phyloP scores from a whole-genome alignment of 2,113 vertebrate genomes.

The Raja brachyura region DNA sequence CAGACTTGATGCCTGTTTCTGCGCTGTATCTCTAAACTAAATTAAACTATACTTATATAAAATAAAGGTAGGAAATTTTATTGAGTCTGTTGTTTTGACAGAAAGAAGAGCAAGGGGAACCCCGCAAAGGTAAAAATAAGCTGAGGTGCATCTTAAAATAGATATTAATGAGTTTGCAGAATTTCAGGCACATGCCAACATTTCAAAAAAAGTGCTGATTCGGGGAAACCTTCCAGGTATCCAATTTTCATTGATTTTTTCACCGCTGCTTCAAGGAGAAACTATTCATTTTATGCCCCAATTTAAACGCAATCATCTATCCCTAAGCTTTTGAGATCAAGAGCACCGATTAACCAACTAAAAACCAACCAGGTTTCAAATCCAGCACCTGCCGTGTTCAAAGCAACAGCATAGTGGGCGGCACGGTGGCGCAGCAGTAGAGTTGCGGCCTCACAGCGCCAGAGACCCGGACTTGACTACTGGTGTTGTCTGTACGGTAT shows the following conservation, averaged over 20 bases:
- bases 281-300: not conserved
- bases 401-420: too few species aligned
- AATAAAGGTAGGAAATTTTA: not conserved
- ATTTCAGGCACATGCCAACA: not conserved
- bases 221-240: not conserved
- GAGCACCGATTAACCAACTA: not conserved
- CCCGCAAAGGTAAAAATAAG: not conserved
- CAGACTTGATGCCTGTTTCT: too few species aligned
- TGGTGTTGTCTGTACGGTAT: too few species aligned
- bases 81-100: not conserved
- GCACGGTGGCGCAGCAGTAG: too few species aligned
- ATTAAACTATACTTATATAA: too few species aligned
- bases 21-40: too few species aligned
- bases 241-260: not conserved
- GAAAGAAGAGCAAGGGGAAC: not conserved
- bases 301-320: not conserved
- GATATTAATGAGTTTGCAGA: not conserved
- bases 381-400: not conserved
- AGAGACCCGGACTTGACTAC: too few species aligned
- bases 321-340: not conserved
- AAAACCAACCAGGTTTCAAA: not conserved
- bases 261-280: not conserved
- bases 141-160: not conserved
- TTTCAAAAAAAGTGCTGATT: not conserved
- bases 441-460: too few species aligned